A percentile compares a stretch with the other conserved stretches of the same genome.
Evolutionary conservation across 37 sponge, comb jelly and placozoan species (phyloP).

Genomic region (Bolinopsis microptera): DNA sequence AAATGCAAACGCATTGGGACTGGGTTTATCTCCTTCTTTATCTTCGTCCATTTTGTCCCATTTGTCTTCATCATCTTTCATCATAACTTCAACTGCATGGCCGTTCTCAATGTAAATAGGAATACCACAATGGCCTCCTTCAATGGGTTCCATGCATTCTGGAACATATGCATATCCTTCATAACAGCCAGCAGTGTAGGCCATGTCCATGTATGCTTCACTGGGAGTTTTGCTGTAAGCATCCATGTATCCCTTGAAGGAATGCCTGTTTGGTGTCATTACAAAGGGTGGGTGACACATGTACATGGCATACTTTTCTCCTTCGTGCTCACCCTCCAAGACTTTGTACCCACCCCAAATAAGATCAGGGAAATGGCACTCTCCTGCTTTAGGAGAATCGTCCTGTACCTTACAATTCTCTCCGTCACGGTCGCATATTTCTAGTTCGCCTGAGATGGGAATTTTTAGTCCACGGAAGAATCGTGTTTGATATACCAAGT

Average conservation of each 20-base stretch:
- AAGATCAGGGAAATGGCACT: neutral
- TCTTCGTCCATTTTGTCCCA: neutral
- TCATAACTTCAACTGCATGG: neutral
- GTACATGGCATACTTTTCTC: neutral
- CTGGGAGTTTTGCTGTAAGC: neutral
- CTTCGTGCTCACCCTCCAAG: neutral
- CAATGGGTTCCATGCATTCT: neutral
- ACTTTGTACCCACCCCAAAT: neutral
- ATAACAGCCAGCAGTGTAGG: neutral
- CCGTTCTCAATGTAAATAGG: neutral
- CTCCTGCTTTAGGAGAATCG: too few relatives aligned
- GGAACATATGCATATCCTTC: neutral
- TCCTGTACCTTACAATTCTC: too few relatives aligned
- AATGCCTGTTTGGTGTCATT: neutral
- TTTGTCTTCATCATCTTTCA: neutral
- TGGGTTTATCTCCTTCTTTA: neutral
- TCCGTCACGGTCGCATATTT: too few relatives aligned
- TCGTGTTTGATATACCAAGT: too few relatives aligned
- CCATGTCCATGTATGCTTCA: neutral
- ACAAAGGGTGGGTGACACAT: neutral
- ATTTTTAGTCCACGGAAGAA: too few relatives aligned
- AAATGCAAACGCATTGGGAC: too few relatives aligned
- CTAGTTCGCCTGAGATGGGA: too few relatives aligned
- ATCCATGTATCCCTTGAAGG: neutral
- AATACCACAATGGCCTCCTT: constrained; percentile 32